phyloP scores from a whole-genome alignment of 2,888 invertebrate species.

The Lochmaea crataegi region DNA sequence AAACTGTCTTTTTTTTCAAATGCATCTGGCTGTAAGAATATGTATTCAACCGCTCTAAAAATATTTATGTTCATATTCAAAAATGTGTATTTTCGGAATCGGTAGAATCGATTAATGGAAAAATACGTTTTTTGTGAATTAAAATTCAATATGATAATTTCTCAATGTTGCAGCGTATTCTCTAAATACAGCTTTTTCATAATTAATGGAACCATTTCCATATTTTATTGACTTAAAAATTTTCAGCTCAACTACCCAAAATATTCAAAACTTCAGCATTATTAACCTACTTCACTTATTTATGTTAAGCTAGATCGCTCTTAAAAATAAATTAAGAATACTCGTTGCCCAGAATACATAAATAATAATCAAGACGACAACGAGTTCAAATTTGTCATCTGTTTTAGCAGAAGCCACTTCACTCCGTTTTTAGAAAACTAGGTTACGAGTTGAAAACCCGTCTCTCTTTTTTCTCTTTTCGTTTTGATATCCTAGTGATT shows the following conservation, averaged over 20 bases:
- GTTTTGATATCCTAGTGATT: constrained; percentile 19
- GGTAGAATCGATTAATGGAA: no score
- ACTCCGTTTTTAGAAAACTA: constrained; percentile 20
- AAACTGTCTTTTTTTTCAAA: no score
- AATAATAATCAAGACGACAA: neutral
- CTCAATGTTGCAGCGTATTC: no score
- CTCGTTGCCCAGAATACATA: neutral
- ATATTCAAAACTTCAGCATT: neutral
- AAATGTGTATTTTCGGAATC: no score
- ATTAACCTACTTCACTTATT: neutral
- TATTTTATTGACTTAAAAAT: neutral
- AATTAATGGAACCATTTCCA: neutral
- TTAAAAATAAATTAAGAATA: neutral
- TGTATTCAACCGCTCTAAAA: no score
- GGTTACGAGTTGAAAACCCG: constrained; percentile 26
- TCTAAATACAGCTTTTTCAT: no score
- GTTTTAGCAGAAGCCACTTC: neutral
- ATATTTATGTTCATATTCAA: no score
- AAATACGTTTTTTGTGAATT: no score
- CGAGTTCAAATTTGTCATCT: constrained; percentile 5
- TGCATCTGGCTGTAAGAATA: no score
- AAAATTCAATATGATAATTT: no score
- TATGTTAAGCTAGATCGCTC: neutral
- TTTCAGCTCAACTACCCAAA: neutral
- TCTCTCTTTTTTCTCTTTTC: neutral